Conservation (phyloP, 2,888 invertebrate species). For the Thalpophila matura region DNA sequence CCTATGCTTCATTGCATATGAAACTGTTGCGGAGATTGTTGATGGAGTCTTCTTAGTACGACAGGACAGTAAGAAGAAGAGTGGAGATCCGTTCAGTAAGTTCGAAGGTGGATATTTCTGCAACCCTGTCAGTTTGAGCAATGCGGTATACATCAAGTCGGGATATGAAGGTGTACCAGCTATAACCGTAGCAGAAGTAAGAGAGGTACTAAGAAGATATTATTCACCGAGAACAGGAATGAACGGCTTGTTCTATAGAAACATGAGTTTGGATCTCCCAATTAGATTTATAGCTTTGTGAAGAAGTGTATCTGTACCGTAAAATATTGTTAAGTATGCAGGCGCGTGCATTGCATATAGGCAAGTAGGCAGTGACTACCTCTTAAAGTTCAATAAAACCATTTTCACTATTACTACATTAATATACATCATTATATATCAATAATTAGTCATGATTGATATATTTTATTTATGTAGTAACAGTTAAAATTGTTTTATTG, state of each 20-base stretch:
- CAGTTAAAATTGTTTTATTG: no score
- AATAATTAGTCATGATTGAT: no score
- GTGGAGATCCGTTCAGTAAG: conserved; percentile 93
- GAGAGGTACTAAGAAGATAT: conserved; percentile 95
- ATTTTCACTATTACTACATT: no score
- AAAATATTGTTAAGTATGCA: no score
- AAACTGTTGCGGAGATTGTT: conserved; percentile 97
- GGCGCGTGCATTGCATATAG: no score
- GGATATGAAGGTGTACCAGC: conserved; percentile 93
- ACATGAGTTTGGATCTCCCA: conserved; percentile 85
- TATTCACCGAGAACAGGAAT: conserved; percentile 91
- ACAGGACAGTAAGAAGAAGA: conserved; percentile 93
- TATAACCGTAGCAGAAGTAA: conserved; percentile 95
- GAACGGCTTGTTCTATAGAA: conserved; percentile 87
- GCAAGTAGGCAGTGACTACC: no score
- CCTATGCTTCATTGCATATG: conserved; percentile 96
- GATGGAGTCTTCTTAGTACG: conserved; percentile 96
- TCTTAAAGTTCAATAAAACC: no score
- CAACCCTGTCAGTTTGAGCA: conserved; percentile 91
- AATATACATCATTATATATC: no score
- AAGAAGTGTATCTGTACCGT: no score
- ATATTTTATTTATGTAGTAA: no score
- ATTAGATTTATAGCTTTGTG: conserved; percentile 78
- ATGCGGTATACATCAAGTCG: conserved; percentile 89
- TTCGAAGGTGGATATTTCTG: conserved; percentile 92